These are phyloP conservation scores for Cavia aperea DNA, from an alignment of 2,113 vertebrate genomes.

Conservation along the genomic window DNA sequence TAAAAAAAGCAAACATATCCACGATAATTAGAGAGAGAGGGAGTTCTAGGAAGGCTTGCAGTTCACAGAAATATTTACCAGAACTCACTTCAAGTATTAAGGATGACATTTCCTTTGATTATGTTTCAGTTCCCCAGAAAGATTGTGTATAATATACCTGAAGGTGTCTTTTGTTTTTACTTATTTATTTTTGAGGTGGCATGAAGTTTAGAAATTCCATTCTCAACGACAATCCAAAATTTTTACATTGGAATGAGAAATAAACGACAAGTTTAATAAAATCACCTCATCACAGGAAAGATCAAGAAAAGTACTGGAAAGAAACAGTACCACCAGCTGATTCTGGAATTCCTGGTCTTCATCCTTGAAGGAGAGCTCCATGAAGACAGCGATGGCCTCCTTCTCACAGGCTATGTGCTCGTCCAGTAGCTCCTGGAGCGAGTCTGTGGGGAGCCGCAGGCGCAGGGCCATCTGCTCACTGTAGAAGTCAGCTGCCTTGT, in stretches of 20 bases:
- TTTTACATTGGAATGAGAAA: not conserved
- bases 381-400: slow-evolving; percentile 66
- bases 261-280: fast-evolving
- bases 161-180: not conserved
- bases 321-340: slow-evolving; percentile 50
- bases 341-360: slow-evolving; percentile 32
- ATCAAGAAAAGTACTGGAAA: not conserved
- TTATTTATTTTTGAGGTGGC: not conserved
- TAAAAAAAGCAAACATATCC: not conserved
- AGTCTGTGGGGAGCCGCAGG: slow-evolving; percentile 57
- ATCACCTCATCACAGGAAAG: not conserved
- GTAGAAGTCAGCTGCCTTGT: slow-evolving; percentile 59
- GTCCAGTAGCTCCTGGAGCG: slow-evolving; percentile 37
- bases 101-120: not conserved
- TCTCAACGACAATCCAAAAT: not conserved
- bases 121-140: not conserved
- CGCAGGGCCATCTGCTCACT: slow-evolving; percentile 36
- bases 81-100: not conserved
- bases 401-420: slow-evolving; percentile 48
- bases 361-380: slow-evolving; percentile 70
- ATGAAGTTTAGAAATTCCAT: not conserved
- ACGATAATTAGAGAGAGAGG: not conserved
- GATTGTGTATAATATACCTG: not conserved
- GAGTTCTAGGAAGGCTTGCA: not conserved
- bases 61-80: not conserved